Base-by-base conservation (phyloP, 1,140 invertebrate species). In the Aphelenchoides fujianensis region DNA sequence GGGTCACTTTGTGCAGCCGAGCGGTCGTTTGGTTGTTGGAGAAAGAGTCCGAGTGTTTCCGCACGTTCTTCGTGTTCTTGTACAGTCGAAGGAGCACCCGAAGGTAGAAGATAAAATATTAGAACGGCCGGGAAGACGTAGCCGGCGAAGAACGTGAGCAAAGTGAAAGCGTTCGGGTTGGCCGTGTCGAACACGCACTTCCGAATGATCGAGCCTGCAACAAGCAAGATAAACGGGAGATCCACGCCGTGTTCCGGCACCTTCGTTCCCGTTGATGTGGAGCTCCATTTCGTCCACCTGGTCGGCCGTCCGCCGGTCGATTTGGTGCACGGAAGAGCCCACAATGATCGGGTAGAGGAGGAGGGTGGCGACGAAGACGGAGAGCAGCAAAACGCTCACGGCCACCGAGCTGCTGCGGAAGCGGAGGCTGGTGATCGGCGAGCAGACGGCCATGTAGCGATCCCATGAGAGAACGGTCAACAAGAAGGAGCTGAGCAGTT, bases 141-240 rank as follows among this genome's bases (percentile, higher is more conserved):
- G n/a, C 81, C 81, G 35, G 78, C 72, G 34, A 70, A 41, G 69
- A 83, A 83, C 19, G 80, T 82, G 69, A 82, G 82, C 12, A 82
- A 53, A 68, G 77, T 84, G 59, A 83, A 83, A 23, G 73, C 41
- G 3, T 3, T 54, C 0, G 78, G 66, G 54, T 68, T 64, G 70
- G 70, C 73, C 19, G 82, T 75, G 37, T 82, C 81, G 57, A 83
- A 83, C 34, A 80, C 69, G 37, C 81, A 79, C 52, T 79, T 79
- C 37, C 69, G 32, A 37, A 79, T 73, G n/a, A 69, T 73, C 31
- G 61, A 48, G 23, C 12, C 41, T 48, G 23, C 23, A n/a, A n/a
- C n/a, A n/a, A n/a, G n/a, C n/a, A n/a, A n/a, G n/a, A n/a, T n/a
- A n/a, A n/a, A n/a, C n/a, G n/a, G n/a, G n/a, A n/a, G n/a, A n/a